Evolutionary conservation across 2,888 invertebrate species (phyloP).

Genomic region (Eupeodes latifasciatus): DNA sequence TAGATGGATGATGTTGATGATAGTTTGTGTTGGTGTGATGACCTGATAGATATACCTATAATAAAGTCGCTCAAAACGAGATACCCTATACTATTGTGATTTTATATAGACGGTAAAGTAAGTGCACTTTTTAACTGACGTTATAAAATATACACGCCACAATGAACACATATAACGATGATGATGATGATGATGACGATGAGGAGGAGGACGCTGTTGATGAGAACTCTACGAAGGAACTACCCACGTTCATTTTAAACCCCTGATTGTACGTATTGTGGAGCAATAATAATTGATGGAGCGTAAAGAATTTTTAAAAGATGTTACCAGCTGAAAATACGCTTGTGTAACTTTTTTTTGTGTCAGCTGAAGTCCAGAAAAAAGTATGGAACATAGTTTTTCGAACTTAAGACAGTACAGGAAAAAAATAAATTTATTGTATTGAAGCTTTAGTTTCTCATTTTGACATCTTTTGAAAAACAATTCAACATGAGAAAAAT

Average conservation of each 20-base stretch:
- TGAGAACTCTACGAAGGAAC: neutral
- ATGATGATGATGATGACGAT: neutral
- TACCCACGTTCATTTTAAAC: slow-evolving; percentile 58
- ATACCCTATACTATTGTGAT: slow-evolving; percentile 37
- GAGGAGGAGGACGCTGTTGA: neutral
- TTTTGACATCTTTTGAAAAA: no score
- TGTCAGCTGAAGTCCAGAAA: no score
- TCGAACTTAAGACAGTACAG: no score
- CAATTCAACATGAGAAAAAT: no score
- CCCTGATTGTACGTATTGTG: slow-evolving; percentile 46
- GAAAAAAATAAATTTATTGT: no score
- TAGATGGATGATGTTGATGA: slow-evolving; percentile 9
- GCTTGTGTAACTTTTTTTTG: no score
- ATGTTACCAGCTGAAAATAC: slow-evolving; percentile 50
- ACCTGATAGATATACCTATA: slow-evolving; percentile 51
- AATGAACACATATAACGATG: slow-evolving; percentile 38
- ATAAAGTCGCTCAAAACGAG: slow-evolving; percentile 65
- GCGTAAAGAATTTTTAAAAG: slow-evolving; percentile 59
- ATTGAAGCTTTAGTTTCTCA: no score
- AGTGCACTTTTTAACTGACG: slow-evolving; percentile 53
- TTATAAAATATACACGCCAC: slow-evolving; percentile 39
- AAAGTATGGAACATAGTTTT: no score
- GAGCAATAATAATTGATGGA: slow-evolving; percentile 62
- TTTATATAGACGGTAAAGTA: slow-evolving; percentile 40
- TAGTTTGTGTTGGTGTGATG: slow-evolving; percentile 65